phyloP scores from a whole-genome alignment of 2,113 vertebrate genomes.

The Hippocampus mohnikei region DNA sequence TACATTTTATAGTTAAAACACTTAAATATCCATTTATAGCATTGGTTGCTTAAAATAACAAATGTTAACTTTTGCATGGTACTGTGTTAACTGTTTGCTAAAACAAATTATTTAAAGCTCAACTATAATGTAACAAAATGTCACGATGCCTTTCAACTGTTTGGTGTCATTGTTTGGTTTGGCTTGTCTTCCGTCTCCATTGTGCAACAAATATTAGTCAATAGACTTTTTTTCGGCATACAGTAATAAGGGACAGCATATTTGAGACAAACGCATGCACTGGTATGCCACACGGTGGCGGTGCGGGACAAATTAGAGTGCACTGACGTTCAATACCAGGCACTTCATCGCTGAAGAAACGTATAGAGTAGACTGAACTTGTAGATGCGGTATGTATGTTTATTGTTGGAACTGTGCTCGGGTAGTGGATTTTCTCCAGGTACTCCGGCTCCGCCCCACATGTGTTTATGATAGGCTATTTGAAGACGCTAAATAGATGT shows the following conservation, averaged over 20 bases:
- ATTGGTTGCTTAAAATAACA: too few species aligned
- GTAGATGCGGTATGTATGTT: not conserved
- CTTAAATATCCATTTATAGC: too few species aligned
- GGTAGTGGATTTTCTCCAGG: too few species aligned
- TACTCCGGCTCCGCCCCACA: too few species aligned
- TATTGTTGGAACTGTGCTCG: not conserved
- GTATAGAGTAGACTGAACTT: too few species aligned
- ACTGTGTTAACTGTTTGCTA: too few species aligned
- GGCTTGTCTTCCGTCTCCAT: conserved; percentile 7
- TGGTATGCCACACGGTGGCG: conserved; percentile 68
- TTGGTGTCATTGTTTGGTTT: conserved; percentile 1
- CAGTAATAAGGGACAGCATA: conserved; percentile 26
- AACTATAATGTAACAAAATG: not conserved
- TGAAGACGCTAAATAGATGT: too few species aligned
- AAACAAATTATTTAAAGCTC: not conserved
- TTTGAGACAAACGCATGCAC: conserved; percentile 43
- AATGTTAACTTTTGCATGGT: too few species aligned
- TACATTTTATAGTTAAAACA: too few species aligned
- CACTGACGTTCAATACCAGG: not conserved
- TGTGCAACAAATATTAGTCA: conserved; percentile 41
- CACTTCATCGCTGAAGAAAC: not conserved
- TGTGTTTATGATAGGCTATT: too few species aligned
- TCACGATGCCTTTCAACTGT: not conserved
- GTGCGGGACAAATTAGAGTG: conserved; percentile 38
- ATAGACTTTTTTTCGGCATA: conserved; percentile 47